Base-by-base conservation (phyloP, 2,113 vertebrate species). In the Buteo buteo region DNA sequence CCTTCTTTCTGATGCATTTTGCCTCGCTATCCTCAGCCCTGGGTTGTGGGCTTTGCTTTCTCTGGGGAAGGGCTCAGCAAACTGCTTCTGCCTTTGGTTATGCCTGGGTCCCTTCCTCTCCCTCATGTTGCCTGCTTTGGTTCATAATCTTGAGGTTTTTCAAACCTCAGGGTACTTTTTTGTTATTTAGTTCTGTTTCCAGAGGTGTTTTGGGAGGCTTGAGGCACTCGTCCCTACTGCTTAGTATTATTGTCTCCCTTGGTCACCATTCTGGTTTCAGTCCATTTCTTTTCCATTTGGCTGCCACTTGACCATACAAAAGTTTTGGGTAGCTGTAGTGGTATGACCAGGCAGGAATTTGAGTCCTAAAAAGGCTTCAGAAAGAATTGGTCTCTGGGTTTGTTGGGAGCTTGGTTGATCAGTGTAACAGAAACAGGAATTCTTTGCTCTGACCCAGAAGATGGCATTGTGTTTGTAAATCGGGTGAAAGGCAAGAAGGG, bases 121-220 rank as follows among this genome's bases (percentile, higher is more conserved):
- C 25, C 13, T 64, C 0, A 0, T 16, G 5, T 26, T 55, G 20
- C 52, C 87, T 67, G 17, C 15, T 93, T 47, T 32, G 9, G 8
- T 65, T 82, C 22, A 34, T 57, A 64, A 40, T 64, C 36, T 49
- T 44, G 21, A 87, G 21, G 9, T 38, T 16, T 49, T 87, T 82
- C 70, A 91, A 44, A n/a, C 34, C 84, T 89, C 31, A 45, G 34
- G 20, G 18, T 34, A 31, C 9, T 6, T 52, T 84, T 57, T 36
- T 49, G 17, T 66, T 69, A 36, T 57, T 76, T 47, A 72, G 13
- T 82, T 22, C 83, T 71, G 2, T 86, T 92, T 85, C 58, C 28
- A 81, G 64, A 69, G 22, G 20, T 74, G 17, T 71, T 93, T 49
- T 38, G 52, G n/a, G 42, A 47, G 62, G 11, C 29, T 64, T 18